Base-by-base conservation (phyloP, 2,888 invertebrate species). In the Apamea monoglypha region DNA sequence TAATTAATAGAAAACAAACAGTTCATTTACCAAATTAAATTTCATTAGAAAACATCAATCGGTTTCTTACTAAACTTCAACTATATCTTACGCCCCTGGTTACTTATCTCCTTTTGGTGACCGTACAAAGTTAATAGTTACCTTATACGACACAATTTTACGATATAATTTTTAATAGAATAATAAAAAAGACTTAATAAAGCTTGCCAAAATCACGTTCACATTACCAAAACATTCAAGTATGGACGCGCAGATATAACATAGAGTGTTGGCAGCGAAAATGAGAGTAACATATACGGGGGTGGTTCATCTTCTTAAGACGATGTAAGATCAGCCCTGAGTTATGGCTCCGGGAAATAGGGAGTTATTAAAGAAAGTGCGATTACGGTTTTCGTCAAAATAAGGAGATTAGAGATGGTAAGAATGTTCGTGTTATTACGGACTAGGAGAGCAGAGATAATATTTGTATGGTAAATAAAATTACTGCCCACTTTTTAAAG, bases 241-340 rank as follows among this genome's bases (percentile, higher is more conserved):
- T 92, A 83, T 91, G 93, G 77, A 93, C 91, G 84, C 80, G 81
- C 92, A 94, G 91, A 92, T 92, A 94, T 93, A 90, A 93, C 85
- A 84, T 89, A 87, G 91, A 90, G 86, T 87, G 88, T 90, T 89
- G 86, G 90, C 87, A 87, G 89, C 90, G 90, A 89, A 92, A 94
- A 94, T 93, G 94, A 92, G 91, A 88, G 91, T 89, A 88, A 92
- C 93, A 94, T 93, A 95, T 94, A 94, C 92, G 84, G 84, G 94
- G 93, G 92, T 87, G 93, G 95, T 95, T 94, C 95, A 94, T 95
- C 95, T 94, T 92, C 92, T 93, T 94, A 94, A 95, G 94, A 94
- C 95, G 92, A 93, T 93, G 94, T 91, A 90, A 95, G 96, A 96
- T 96, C 93, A 95, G 91, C 92, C 85, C 87, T 96, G 96, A 96